Percentiles rank a stretch among this genome's conserved stretches.
phyloP scores from a whole-genome alignment of 2,113 vertebrate species.

The Henicopernis longicauda region DNA sequence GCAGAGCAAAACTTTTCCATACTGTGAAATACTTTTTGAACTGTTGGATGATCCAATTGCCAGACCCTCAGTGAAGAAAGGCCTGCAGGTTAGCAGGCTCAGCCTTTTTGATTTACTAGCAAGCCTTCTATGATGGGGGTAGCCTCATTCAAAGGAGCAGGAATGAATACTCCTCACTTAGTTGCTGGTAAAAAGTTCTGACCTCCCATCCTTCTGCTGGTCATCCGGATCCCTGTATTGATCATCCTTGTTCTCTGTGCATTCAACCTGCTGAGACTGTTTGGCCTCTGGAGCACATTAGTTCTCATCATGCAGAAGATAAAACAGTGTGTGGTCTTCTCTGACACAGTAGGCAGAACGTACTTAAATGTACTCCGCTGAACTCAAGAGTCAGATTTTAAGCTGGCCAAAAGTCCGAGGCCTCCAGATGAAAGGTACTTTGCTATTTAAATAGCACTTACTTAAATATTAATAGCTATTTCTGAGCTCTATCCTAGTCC shows the following conservation, averaged over 20 bases:
- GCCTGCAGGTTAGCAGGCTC: not conserved
- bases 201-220: not conserved
- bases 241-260: not conserved
- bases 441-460: not conserved
- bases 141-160: not conserved
- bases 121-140: not conserved
- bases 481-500: not conserved
- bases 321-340: not conserved
- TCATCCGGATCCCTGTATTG: not conserved
- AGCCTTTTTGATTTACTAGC: not conserved
- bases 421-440: not conserved
- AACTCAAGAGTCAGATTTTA: not conserved
- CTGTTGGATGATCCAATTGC: not conserved
- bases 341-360: not conserved
- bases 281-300: not conserved
- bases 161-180: not conserved
- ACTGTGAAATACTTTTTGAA: not conserved
- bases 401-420: not conserved
- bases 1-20: not conserved
- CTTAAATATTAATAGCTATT: not conserved
- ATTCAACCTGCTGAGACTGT: not conserved
- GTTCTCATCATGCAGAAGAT: not conserved
- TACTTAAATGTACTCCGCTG: not conserved
- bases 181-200: not conserved
- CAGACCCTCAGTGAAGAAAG: not conserved